Percentiles rank a stretch among this genome's conserved stretches.
phyloP scores from a whole-genome alignment of 2,888 invertebrate species.

The Tridacna crocea region DNA sequence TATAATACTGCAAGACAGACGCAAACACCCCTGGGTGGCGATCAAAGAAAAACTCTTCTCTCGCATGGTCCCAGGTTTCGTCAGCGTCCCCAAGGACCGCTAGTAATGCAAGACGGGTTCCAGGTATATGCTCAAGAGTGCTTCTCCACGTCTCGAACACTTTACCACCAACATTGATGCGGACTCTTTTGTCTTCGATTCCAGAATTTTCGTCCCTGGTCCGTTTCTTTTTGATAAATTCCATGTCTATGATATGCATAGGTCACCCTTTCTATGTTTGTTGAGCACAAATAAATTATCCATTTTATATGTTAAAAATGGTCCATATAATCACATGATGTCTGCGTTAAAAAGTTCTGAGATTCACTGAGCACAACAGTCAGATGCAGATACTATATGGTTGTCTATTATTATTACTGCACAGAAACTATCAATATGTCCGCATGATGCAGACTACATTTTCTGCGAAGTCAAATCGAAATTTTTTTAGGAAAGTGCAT shows the following conservation, averaged over 20 bases:
- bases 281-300: too few species aligned
- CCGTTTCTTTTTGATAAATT: slow-evolving; percentile 66
- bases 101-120: slow-evolving; percentile 79
- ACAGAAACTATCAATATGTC: too few species aligned
- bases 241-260: slow-evolving; percentile 51
- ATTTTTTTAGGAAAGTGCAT: too few species aligned
- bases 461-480: too few species aligned
- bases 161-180: slow-evolving; percentile 81
- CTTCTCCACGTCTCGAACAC: slow-evolving; percentile 78
- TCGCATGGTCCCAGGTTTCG: slow-evolving; percentile 78
- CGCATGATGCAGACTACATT: too few species aligned
- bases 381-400: too few species aligned
- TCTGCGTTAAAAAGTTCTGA: too few species aligned
- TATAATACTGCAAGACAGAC: slow-evolving; percentile 79
- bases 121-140: slow-evolving; percentile 69
- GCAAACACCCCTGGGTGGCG: slow-evolving; percentile 81
- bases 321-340: too few species aligned
- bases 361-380: too few species aligned
- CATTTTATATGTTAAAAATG: too few species aligned
- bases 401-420: too few species aligned
- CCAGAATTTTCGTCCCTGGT: slow-evolving; percentile 39
- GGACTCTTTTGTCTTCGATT: slow-evolving; percentile 66
- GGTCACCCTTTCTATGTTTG: neutral
- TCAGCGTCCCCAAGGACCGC: slow-evolving; percentile 77
- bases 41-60: slow-evolving; percentile 82